phyloP scores from a whole-genome alignment of 2,888 invertebrate species.

The Aromia moschata region DNA sequence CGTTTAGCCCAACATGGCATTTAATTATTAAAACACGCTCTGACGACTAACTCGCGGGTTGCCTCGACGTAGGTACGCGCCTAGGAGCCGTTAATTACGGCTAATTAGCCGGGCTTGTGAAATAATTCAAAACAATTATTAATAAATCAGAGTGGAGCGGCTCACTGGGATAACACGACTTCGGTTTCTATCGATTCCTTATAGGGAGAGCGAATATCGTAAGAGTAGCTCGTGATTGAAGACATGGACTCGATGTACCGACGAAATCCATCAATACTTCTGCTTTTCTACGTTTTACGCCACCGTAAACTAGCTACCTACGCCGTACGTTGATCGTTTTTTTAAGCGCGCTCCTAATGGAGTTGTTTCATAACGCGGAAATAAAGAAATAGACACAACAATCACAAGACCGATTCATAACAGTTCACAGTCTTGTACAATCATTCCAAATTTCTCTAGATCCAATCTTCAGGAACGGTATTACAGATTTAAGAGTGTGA shows the following conservation, averaged over 20 bases:
- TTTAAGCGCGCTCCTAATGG: constrained; percentile 6
- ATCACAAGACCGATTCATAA: no score
- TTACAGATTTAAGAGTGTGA: no score
- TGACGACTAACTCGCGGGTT: constrained; percentile 19
- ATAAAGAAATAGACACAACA: no score
- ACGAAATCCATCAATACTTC: constrained; percentile 39
- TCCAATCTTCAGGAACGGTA: no score
- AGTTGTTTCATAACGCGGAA: constrained; percentile 18
- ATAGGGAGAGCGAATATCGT: constrained; percentile 39
- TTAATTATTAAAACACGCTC: constrained; percentile 46
- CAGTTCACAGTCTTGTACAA: no score
- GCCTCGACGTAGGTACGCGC: constrained; percentile 27
- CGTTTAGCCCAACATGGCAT: constrained; percentile 48
- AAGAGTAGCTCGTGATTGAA: constrained; percentile 37
- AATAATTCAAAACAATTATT: constrained; percentile 44
- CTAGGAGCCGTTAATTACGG: constrained; percentile 43
- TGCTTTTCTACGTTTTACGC: constrained; percentile 21
- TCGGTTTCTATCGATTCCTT: constrained; percentile 39
- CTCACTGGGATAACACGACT: constrained; percentile 31
- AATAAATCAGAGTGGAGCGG: constrained; percentile 43
- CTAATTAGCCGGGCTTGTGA: constrained; percentile 43
- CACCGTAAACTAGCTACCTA: constrained; percentile 15
- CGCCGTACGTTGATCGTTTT: constrained; percentile 13
- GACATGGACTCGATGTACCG: constrained; percentile 36
- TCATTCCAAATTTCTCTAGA: no score